Evolutionary conservation across 1,140 invertebrate genomes (phyloP).

Genomic region (Drosophila kohkoa): DNA sequence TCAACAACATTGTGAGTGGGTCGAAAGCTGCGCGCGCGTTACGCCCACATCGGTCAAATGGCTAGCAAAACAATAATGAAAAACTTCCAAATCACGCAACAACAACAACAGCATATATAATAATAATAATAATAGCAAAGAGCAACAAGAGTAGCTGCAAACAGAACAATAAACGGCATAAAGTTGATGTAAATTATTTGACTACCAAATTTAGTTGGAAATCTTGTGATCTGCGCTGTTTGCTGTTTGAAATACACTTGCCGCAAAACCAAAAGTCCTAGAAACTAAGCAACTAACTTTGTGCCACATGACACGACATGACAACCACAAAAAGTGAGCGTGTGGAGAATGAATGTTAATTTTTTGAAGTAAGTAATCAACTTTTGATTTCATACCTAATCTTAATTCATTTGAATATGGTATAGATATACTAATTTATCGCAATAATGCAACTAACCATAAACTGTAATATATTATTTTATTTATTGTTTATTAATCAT

Average conservation of each 20-base stretch:
- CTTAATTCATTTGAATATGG: background rate
- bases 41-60: conserved; percentile 58
- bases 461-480: background rate
- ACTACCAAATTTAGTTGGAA: conserved; percentile 81
- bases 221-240: conserved; percentile 60
- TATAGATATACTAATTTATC: background rate
- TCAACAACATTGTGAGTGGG: conserved; percentile 51
- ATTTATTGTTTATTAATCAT: conserved; percentile 7
- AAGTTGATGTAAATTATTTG: conserved; percentile 80
- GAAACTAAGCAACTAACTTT: conserved; percentile 8
- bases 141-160: conserved; percentile 38
- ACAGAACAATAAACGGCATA: conserved; percentile 67
- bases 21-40: conserved; percentile 61
- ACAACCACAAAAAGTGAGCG: no score
- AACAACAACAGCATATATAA: conserved; percentile 47
- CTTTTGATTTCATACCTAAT: background rate
- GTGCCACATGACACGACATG: background rate
- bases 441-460: background rate
- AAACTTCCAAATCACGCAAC: conserved; percentile 76
- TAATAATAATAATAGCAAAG: conserved; percentile 41
- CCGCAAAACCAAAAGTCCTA: background rate
- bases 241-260: conserved; percentile 62
- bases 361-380: background rate
- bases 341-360: background rate
- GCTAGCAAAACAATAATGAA: conserved; percentile 65